Percentiles rank a stretch among this genome's conserved stretches.
Conservation (phyloP, 2,888 invertebrate species). For the Antheraea assamensis region DNA sequence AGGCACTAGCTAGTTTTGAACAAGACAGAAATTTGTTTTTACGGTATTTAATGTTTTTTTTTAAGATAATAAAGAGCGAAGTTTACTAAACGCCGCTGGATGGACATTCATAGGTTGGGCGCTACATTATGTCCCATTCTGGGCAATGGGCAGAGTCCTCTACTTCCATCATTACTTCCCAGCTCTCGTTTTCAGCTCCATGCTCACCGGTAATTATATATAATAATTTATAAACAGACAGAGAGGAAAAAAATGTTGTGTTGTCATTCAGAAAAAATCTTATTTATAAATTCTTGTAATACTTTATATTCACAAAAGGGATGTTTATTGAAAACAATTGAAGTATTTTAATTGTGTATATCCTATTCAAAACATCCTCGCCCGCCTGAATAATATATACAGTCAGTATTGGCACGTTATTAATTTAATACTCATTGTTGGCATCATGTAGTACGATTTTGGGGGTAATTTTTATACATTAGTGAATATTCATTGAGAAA, state of each 20-base stretch:
- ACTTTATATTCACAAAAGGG: background rate
- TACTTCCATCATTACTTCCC: conserved; percentile 99
- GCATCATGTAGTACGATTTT: too few species aligned
- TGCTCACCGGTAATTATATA: conserved; percentile 90
- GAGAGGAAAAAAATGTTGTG: background rate
- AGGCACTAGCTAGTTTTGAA: too few species aligned
- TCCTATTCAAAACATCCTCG: background rate
- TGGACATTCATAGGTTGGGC: conserved; percentile 96
- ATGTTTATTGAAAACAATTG: background rate
- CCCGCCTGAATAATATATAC: background rate
- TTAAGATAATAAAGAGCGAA: conserved; percentile 44
- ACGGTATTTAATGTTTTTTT: background rate
- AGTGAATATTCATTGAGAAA: too few species aligned
- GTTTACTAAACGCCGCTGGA: conserved; percentile 78
- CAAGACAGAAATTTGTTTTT: background rate
- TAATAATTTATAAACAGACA: background rate
- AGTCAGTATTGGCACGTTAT: background rate
- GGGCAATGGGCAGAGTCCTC: conserved; percentile 96
- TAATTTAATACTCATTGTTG: background rate
- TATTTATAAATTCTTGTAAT: background rate
- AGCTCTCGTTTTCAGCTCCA: conserved; percentile 94
- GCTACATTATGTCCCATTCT: conserved; percentile 97
- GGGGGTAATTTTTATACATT: too few species aligned
- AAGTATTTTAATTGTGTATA: background rate
- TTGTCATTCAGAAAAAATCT: too few species aligned